Evolutionary conservation across 2,888 invertebrate species (phyloP), one percentile per base, ranked within the genome.

Genomic region (Oeneis ivallda): DNA sequence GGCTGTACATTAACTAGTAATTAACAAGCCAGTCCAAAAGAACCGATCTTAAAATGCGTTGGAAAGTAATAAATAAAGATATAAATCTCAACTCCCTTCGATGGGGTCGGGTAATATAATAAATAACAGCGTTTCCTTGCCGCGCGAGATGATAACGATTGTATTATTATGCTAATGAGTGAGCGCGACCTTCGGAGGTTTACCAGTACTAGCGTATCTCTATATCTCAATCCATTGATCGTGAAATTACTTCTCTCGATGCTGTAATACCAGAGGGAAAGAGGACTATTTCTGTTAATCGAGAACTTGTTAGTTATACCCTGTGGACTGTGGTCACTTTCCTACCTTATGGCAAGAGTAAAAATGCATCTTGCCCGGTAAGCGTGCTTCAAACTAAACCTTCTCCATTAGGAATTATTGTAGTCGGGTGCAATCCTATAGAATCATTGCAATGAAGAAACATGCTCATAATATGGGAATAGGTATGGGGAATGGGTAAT

Each of bases 141-240:
- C 17, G 43, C 41, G 26, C n/a, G 17, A 57, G 60, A 60, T 60
- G 60, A 49, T 62, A 62, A 49, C 49, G 50, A 57, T 49, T 43
- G 49, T 50, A 64, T 64, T 64, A 49, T 57, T 64, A 64, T 64
- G 49, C 50, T 50, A 58, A 64, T 58, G 49, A 57, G 19, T 50
- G 41, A 19, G 32, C 9, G 9, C 56, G 63, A 39, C 63, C 56
- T 63, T 56, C 37, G 58, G 41, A 50, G 57, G 50, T 43, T 63
- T 50, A 49, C 50, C 41, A 15, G 15, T 45, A 57, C 50, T 50
- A 43, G 43, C 41, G 19, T 56, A 37, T 53, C 9, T 50, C 50
- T 53, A 1, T 53, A 11, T 50, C 26, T 26, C 49, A 19, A 19
- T 17, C 39, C 37, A 17, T 39, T 17, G 37, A 17, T 39, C 39